These are phyloP conservation scores for Nomada hirtipes DNA, from an alignment of 2,888 invertebrate species.

Conservation along the genomic window DNA sequence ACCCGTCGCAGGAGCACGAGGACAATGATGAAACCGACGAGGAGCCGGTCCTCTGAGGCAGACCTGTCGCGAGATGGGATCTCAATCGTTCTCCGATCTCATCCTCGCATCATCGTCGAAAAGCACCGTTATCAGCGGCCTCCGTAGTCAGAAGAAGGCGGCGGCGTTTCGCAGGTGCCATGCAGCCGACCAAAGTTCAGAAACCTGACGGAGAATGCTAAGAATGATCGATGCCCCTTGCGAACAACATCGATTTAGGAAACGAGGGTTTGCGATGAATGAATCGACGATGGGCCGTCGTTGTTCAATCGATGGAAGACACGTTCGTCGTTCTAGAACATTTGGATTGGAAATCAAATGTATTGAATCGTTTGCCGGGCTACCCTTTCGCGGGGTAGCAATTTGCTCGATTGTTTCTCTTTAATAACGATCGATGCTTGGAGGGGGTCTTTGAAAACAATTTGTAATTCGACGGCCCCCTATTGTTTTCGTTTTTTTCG, in stretches of 20 bases:
- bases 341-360: neutral
- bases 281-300: conserved; percentile 1
- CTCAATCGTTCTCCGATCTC: conserved; percentile 59
- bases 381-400: conserved; percentile 2
- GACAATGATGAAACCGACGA: conserved; percentile 87
- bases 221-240: neutral
- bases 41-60: conserved; percentile 87
- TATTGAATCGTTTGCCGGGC: neutral
- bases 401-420: conserved; percentile 12
- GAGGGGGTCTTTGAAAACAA: neutral
- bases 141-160: conserved; percentile 60
- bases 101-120: conserved; percentile 64
- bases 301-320: neutral
- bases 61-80: conserved; percentile 67
- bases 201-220: conserved; percentile 39
- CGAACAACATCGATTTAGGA: neutral
- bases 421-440: conserved; percentile 10
- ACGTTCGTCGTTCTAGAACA: neutral
- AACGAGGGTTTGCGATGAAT: conserved; percentile 13
- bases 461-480: neutral
- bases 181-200: conserved; percentile 14
- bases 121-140: conserved; percentile 41
- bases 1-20: conserved; percentile 85
- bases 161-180: conserved; percentile 50
- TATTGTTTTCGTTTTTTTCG: neutral